These are phyloP conservation scores for Bryconaethiops microstoma DNA, from an alignment of 2,797 vertebrate genomes.

Conservation along the genomic window DNA sequence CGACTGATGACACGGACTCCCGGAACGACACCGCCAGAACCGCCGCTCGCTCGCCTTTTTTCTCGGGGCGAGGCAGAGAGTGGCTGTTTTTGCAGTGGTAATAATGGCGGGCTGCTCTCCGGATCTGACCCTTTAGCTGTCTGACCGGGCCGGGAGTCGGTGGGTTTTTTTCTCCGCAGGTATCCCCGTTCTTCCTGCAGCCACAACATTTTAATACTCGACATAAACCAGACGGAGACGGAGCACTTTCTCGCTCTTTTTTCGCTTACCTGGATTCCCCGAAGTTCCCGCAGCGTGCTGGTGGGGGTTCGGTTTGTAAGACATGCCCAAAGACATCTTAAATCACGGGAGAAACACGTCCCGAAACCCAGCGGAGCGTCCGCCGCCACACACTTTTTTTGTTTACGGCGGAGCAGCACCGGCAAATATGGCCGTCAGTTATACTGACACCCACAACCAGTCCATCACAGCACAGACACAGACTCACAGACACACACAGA, in stretches of 20 bases:
- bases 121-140: constrained; percentile 83
- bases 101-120: constrained; percentile 84
- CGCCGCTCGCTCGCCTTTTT: constrained; percentile 44
- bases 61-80: constrained; percentile 59
- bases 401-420: constrained; percentile 92
- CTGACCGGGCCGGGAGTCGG: constrained; percentile 86
- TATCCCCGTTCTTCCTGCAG: constrained; percentile 75
- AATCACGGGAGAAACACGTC: constrained; percentile 88
- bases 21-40: constrained; percentile 54
- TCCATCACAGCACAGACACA: constrained; percentile 67
- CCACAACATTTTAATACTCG: constrained; percentile 78
- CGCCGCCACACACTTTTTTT: constrained; percentile 92
- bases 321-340: constrained; percentile 93
- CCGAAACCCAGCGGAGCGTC: constrained; percentile 90
- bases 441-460: constrained; percentile 89
- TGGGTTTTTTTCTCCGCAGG: constrained; percentile 79
- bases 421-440: constrained; percentile 98
- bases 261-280: constrained; percentile 88
- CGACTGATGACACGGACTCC: constrained; percentile 61
- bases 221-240: constrained; percentile 69
- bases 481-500: too few species aligned
- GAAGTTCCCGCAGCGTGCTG: constrained; percentile 91
- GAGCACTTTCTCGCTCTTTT: constrained; percentile 67
- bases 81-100: constrained; percentile 82
- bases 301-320: constrained; percentile 94